phyloP scores from a whole-genome alignment of 2,797 vertebrate species.

The Platyrinchus mystaceus region DNA sequence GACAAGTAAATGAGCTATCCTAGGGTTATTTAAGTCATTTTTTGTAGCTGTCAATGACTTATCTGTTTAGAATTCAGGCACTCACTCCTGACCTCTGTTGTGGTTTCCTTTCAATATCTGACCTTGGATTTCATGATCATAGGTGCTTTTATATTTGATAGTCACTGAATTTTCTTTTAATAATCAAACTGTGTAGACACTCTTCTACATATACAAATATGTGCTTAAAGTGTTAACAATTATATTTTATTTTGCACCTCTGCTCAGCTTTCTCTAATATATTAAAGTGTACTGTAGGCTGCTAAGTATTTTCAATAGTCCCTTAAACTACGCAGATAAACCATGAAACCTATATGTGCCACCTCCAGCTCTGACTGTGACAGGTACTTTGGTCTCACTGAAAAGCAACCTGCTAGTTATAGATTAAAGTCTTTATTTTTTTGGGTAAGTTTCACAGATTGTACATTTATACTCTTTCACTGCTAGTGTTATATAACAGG shows the following conservation, averaged over 20 bases:
- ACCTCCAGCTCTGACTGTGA: neutral
- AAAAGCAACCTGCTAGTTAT: neutral
- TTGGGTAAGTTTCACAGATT: neutral
- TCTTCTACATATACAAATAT: neutral
- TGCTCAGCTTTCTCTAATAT: neutral
- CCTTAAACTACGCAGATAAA: neutral
- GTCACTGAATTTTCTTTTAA: neutral
- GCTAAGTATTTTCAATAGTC: neutral
- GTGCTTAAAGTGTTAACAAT: neutral
- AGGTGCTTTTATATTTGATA: neutral
- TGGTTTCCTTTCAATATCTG: neutral
- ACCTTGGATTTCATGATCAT: neutral
- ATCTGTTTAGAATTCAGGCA: neutral
- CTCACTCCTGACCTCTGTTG: neutral
- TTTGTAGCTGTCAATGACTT: neutral
- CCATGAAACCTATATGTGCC: fast-evolving
- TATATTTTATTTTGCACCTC: neutral
- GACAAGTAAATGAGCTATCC: neutral
- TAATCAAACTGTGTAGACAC: neutral
- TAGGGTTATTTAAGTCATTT: neutral
- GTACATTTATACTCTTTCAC: neutral
- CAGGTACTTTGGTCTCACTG: neutral
- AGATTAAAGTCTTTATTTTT: neutral
- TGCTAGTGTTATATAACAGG: neutral
- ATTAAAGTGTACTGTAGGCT: neutral